Base-by-base conservation (phyloP, 2,888 invertebrate species). In the Cistogaster globosa region DNA sequence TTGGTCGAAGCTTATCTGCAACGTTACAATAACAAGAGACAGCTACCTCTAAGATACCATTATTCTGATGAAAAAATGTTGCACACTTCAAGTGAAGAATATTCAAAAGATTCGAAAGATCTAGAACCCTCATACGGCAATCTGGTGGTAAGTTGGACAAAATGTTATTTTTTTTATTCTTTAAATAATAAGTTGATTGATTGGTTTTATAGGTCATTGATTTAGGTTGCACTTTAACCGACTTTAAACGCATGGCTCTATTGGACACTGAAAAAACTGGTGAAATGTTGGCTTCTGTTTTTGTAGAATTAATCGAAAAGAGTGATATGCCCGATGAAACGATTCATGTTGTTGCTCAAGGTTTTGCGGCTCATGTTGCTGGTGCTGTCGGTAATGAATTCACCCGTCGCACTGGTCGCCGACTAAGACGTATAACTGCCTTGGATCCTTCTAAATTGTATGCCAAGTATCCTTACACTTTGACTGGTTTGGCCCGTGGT, bases 371-470 rank as follows among this genome's bases (percentile, higher is more conserved):
- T 45, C 92, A 92, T 69, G 90, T 92, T 67, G 92, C 90, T 71
- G 92, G 93, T 55, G 87, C 87, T n/a, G 90, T 90, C 86, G 92
- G 90, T 7, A 89, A 90, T 78, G 88, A 90, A 71, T 91, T 87
- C 81, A 87, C 88, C n/a, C 90, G 90, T 38, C 86, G 88, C 20
- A 92, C 91, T 51, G 90, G 91, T 76, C 88, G 90, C 78, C 87
- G 89, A 87, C 85, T 92, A 65, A 90, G 90, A 53, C 91, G 92
- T 86, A 91, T 93, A 72, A 92, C 92, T 48, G 93, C 89, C 38
- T 87, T 92, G 88, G 92, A 92, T 74, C 91, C 92, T 68, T 83
- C 91, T 9, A 88, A 88, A 45, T 83, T 89, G 11, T 90, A 86
- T 62, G 89, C 89, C 87, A 89, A 87, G 36, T 76, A 89, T 45